Percentiles rank a stretch among this genome's conserved stretches.
Evolutionary conservation across 2,888 invertebrate genomes (phyloP).

Genomic region (Orthosia gothica): DNA sequence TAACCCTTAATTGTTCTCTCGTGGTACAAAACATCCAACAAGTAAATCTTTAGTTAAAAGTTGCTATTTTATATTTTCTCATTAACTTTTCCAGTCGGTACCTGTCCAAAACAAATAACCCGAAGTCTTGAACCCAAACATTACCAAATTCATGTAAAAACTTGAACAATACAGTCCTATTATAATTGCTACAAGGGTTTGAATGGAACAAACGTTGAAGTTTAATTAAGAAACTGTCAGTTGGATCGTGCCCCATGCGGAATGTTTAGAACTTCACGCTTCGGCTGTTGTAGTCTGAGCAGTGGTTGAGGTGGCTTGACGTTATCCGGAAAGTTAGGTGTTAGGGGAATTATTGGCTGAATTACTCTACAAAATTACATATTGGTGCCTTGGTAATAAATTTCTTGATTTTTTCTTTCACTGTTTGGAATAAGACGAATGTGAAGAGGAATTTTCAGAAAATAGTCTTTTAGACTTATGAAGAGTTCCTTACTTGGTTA

Average conservation of each 20-base stretch:
- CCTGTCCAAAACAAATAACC: slow-evolving; percentile 15
- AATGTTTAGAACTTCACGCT: slow-evolving; percentile 55
- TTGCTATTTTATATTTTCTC: not conserved
- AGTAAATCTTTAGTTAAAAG: too few species aligned
- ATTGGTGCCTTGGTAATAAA: not conserved
- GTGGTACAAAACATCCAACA: not conserved
- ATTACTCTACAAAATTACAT: not conserved
- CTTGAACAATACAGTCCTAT: slow-evolving; percentile 23
- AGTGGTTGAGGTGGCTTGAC: slow-evolving; percentile 42
- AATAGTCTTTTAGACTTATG: too few species aligned
- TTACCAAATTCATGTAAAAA: slow-evolving; percentile 8
- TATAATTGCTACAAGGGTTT: slow-evolving; percentile 56
- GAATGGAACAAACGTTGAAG: slow-evolving; percentile 61
- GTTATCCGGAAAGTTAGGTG: slow-evolving; percentile 34
- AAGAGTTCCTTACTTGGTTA: too few species aligned
- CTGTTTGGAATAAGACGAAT: too few species aligned
- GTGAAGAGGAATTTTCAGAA: too few species aligned
- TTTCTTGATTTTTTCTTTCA: not conserved
- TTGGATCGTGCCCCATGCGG: slow-evolving; percentile 43
- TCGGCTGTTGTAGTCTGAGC: slow-evolving; percentile 41
- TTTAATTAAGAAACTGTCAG: slow-evolving; percentile 70
- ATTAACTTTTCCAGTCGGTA: not conserved
- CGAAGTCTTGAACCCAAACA: not conserved
- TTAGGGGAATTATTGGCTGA: slow-evolving; percentile 1
- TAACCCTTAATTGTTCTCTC: not conserved